Base-by-base conservation (phyloP, 2,888 invertebrate genomes). In the Eudasyphora cyanicolor region DNA sequence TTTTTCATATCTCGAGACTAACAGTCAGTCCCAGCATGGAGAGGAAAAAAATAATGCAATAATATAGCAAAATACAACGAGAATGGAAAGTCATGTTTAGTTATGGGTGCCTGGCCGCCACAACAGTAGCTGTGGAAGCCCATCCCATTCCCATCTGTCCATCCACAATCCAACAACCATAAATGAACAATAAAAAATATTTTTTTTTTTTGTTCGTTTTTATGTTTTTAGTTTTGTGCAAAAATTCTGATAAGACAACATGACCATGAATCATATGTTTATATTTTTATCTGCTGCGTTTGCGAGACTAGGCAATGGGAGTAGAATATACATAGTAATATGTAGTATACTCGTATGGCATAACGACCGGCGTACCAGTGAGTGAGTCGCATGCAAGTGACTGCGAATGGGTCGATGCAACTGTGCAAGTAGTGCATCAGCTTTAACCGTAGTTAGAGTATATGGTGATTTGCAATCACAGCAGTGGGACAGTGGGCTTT, bases 231-330 rank as follows among this genome's bases (percentile, higher is more conserved):
- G 54, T 76, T 70, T 82, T 67, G 17, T 73, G 60, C 38, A 49
- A 35, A 70, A 79, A 51, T 76, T 79, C 79, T 82, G 79, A 82
- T 82, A 82, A 82, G 82, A 69, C 82, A 79, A 79, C 73, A 82
- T 82, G 79, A 76, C 76, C 82, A 82, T 82, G 82, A 82, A 82
- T 82, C 82, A 82, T 82, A 73, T 67, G 67, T 67, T 67, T 67
- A 42, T 67, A 67, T 67, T 67, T 67, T 67, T 67, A 38, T 67
- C 67, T 42, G n/a, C 42, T 5, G 24, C 7, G 12, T 32, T 21
- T 3, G n/a, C 19, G 8, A 3, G n/a, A 29, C 19, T 14, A 29
- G 3, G 60, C n/a, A 29, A n/a, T 27, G 29, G 17, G n/a, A n/a
- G n/a, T n/a, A n/a, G n/a, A n/a, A n/a, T n/a, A n/a, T n/a, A n/a